Percentiles rank a stretch among this genome's conserved stretches.
Conservation (phyloP, 2,113 vertebrate genomes). For the Aspidoscelis tigris region DNA sequence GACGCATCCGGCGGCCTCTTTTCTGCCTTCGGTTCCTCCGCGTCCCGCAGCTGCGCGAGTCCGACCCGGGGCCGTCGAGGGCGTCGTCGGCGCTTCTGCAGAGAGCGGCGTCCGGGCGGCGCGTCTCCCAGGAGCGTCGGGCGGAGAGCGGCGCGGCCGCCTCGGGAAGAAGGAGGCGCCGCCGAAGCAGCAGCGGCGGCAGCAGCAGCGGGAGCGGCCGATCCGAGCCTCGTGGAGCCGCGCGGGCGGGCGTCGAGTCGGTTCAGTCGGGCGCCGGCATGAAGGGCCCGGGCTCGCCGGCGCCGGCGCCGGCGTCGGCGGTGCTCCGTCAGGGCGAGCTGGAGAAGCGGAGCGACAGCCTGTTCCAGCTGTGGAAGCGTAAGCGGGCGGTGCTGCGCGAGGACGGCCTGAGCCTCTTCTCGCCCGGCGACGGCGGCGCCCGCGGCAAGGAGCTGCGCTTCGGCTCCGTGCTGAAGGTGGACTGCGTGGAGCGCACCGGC, state of each 20-base stretch:
- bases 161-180: no score
- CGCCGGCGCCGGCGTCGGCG: background rate
- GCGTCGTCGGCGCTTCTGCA: no score
- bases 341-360: conserved; percentile 94
- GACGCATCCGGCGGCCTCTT: background rate
- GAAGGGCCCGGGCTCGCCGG: background rate
- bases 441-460: conserved; percentile 34
- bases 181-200: background rate
- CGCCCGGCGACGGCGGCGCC: conserved; percentile 80
- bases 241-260: background rate
- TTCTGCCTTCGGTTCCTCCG: no score
- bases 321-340: conserved; percentile 74
- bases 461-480: conserved; percentile 79
- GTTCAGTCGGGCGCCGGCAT: background rate
- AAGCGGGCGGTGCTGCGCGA: conserved; percentile 92
- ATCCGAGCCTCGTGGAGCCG: background rate
- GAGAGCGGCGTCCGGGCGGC: no score
- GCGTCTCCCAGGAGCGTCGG: no score
- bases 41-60: background rate
- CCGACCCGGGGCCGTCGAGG: no score
- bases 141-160: no score
- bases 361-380: conserved; percentile 95
- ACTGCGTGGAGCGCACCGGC: conserved; percentile 95
- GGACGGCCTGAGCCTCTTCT: conserved; percentile 90
- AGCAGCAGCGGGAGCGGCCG: no score